Percentiles rank a stretch among this genome's conserved stretches.
phyloP scores from a whole-genome alignment of 2,797 vertebrate species.

The Artibeus jamaicensis region DNA sequence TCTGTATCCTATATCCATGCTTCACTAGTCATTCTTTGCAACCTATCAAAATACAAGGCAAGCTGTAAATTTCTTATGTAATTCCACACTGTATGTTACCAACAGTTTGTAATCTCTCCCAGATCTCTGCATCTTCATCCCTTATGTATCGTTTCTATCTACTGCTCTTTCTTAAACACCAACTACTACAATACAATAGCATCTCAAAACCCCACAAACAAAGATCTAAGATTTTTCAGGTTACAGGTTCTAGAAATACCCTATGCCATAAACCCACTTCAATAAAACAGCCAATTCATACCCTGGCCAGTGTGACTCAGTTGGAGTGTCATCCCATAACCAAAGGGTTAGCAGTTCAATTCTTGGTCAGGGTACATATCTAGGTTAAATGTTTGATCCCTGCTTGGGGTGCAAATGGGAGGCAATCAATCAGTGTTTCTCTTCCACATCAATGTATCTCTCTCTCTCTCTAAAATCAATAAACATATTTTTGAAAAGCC shows the following conservation, averaged over 20 bases:
- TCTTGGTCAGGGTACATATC: too few species aligned
- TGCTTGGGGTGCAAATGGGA: too few species aligned
- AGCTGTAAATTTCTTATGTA: conserved; percentile 16
- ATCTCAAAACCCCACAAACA: not conserved
- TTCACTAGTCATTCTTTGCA: not conserved
- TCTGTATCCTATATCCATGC: not conserved
- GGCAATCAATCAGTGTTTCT: too few species aligned
- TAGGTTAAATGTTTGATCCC: too few species aligned
- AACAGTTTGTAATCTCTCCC: not conserved
- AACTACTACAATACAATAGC: not conserved
- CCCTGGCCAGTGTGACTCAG: too few species aligned
- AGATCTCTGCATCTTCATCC: not conserved
- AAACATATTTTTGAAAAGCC: not conserved
- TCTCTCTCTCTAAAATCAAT: too few species aligned
- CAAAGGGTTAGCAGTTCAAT: too few species aligned
- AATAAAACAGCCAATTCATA: not conserved
- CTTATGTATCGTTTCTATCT: not conserved
- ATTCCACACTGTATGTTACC: not conserved
- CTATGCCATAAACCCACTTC: not conserved
- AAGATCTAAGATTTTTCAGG: not conserved
- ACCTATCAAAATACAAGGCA: conserved; percentile 28
- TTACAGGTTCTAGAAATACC: not conserved
- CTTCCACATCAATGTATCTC: too few species aligned
- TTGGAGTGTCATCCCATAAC: too few species aligned
- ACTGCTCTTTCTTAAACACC: not conserved